phyloP scores from a whole-genome alignment of 1,140 invertebrate species.

The Hesperophylax magnus region DNA sequence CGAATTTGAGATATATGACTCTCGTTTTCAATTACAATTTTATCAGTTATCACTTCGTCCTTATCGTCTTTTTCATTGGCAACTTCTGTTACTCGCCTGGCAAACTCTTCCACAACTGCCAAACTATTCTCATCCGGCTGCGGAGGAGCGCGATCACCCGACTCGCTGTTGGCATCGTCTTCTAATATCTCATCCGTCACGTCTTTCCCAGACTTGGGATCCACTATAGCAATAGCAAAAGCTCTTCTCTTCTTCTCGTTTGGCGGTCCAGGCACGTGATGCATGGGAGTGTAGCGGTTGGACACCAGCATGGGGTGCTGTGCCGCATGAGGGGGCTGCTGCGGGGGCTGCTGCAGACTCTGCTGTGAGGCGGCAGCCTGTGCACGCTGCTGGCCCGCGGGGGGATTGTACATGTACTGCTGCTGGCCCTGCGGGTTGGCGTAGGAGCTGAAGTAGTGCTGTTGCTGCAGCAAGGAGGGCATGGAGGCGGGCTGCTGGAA shows the following conservation, averaged over 20 bases:
- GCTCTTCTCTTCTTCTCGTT: constrained; percentile 36
- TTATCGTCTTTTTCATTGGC: constrained; percentile 40
- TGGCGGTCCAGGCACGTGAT: constrained; percentile 10
- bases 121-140: constrained; percentile 29
- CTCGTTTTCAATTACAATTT: constrained; percentile 7
- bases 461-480: constrained; percentile 23
- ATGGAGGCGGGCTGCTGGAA: constrained; percentile 36
- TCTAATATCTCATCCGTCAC: constrained; percentile 47
- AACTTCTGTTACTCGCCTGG: constrained; percentile 29
- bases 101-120: constrained; percentile 48
- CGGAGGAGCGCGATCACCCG: not conserved
- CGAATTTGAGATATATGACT: constrained; percentile 13
- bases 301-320: constrained; percentile 7
- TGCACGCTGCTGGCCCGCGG: constrained; percentile 19
- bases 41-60: not conserved
- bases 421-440: constrained; percentile 30
- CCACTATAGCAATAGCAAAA: constrained; percentile 42
- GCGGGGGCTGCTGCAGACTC: not conserved
- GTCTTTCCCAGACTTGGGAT: constrained; percentile 50
- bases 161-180: constrained; percentile 3
- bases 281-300: constrained; percentile 19
- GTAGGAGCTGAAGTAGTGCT: constrained; percentile 15
- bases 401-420: constrained; percentile 20
- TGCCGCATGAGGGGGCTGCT: constrained; percentile 10
- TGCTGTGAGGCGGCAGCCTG: constrained; percentile 7